Evolutionary conservation across 2,113 vertebrate species (phyloP).

Genomic region (Campylomormyrus tamandua): DNA sequence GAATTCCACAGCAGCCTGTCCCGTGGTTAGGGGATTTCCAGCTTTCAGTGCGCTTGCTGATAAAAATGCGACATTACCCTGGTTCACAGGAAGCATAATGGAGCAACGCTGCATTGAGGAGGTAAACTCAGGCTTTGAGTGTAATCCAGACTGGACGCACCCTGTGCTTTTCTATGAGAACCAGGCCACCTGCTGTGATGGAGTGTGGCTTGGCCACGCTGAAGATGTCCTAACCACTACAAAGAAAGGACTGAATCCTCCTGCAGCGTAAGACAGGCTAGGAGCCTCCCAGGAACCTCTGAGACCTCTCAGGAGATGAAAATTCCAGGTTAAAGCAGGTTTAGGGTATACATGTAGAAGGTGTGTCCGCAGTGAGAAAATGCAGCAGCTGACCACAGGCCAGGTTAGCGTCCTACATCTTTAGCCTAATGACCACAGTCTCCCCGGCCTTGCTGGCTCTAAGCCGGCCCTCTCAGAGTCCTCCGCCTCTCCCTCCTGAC

Average conservation of each 20-base stretch:
- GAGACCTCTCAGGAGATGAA: background rate
- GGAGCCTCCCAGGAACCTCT: background rate
- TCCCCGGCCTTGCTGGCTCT: background rate
- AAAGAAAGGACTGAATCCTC: background rate
- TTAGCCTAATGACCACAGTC: background rate
- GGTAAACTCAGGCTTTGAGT: background rate
- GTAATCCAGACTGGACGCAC: background rate
- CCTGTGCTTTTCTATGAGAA: background rate
- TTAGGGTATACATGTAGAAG: background rate
- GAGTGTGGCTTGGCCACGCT: background rate
- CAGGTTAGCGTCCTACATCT: too few species aligned
- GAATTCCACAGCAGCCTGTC: background rate
- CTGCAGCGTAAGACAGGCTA: background rate
- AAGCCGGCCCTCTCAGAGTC: background rate
- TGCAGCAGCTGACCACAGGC: background rate
- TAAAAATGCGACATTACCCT: conserved; percentile 10
- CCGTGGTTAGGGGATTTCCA: conserved; percentile 15
- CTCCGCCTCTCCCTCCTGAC: background rate
- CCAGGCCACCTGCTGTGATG: conserved; percentile 1
- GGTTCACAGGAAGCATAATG: conserved; percentile 10
- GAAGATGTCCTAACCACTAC: background rate
- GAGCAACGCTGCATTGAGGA: background rate
- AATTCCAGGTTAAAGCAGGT: background rate
- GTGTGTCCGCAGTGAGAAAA: background rate
- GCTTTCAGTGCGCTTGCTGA: background rate